Conservation (phyloP, 2,113 vertebrate genomes). For the Glaucomys volans region DNA sequence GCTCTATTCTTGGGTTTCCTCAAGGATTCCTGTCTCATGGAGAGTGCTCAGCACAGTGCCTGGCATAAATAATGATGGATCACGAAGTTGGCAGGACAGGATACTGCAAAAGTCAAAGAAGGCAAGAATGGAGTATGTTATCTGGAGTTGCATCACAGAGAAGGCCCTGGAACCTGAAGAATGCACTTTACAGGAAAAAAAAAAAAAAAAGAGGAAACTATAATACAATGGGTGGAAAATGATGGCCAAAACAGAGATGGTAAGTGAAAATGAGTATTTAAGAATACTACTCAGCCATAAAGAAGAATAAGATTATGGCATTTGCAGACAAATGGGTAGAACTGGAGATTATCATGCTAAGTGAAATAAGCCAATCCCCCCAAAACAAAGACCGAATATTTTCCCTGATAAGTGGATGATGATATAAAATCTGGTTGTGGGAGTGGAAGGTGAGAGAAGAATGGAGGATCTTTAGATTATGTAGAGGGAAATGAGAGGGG, state of each 20-base stretch:
- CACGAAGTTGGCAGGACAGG: too few species aligned
- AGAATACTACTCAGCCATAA: too few species aligned
- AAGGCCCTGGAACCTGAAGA: background rate
- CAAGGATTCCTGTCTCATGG: fast-evolving
- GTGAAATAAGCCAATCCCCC: too few species aligned
- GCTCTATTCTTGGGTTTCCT: background rate
- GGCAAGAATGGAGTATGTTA: background rate
- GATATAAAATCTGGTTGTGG: too few species aligned
- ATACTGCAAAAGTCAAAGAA: background rate
- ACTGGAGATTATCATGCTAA: too few species aligned
- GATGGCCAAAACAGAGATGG: background rate
- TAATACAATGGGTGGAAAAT: background rate
- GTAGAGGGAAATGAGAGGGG: too few species aligned
- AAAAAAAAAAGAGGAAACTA: background rate
- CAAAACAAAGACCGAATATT: too few species aligned
- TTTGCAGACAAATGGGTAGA: too few species aligned
- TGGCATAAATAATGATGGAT: background rate
- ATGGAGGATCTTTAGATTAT: too few species aligned
- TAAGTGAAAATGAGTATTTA: background rate
- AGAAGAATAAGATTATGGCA: too few species aligned
- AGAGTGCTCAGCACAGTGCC: background rate
- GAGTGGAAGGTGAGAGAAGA: too few species aligned
- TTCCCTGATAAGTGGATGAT: too few species aligned
- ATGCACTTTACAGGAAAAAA: background rate
- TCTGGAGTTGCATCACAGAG: background rate